phyloP scores from a whole-genome alignment of 2,113 vertebrate genomes.

The Solenodon paradoxus region DNA sequence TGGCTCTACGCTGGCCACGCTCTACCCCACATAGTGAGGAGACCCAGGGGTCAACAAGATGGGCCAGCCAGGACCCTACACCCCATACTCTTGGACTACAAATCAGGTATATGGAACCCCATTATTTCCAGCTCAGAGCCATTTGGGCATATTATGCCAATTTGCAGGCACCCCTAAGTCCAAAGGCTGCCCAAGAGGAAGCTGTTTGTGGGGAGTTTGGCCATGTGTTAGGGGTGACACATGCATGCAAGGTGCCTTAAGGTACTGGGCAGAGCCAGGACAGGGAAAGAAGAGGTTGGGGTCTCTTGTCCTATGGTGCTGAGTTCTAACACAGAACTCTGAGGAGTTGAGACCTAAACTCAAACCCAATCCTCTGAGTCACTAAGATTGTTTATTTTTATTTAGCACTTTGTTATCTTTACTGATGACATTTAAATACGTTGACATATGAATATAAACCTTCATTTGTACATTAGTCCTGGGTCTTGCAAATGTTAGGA shows the following conservation, averaged over 20 bases:
- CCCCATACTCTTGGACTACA: background rate
- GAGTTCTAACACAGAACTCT: background rate
- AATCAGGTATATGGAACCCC: background rate
- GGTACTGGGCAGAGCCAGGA: background rate
- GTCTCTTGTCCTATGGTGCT: background rate
- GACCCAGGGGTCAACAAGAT: background rate
- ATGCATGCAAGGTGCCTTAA: background rate
- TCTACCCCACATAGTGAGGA: background rate
- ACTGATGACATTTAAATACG: background rate
- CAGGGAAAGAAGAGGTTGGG: background rate
- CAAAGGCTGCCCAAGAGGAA: background rate
- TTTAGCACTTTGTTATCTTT: background rate
- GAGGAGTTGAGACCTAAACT: background rate
- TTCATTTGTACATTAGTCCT: background rate
- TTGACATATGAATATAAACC: background rate
- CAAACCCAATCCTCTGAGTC: background rate
- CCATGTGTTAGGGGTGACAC: background rate
- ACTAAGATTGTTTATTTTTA: background rate
- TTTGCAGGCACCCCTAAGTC: background rate
- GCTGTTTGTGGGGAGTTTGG: background rate
- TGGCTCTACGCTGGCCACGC: background rate
- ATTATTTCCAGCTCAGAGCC: background rate
- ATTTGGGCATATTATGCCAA: background rate
- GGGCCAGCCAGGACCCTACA: background rate
- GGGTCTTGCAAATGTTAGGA: background rate